These are phyloP conservation scores for Eudasyphora cyanicolor DNA, from an alignment of 2,888 invertebrate species.

Conservation along the genomic window DNA sequence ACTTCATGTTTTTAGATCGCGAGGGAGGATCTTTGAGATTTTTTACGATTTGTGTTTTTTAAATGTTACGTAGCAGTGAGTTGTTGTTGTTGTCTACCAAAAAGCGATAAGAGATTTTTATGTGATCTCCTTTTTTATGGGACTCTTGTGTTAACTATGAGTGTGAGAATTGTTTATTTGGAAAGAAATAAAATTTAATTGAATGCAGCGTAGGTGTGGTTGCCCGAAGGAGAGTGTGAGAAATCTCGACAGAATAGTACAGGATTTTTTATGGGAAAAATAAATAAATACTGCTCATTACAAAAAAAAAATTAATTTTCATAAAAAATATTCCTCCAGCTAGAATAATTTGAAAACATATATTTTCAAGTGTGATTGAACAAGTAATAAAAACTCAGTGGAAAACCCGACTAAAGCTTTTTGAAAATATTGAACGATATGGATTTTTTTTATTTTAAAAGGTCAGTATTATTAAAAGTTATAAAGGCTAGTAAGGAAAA, in stretches of 20 bases:
- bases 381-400: too few relatives aligned
- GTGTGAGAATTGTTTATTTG: constrained; percentile 43
- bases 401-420: too few relatives aligned
- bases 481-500: too few relatives aligned
- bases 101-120: not conserved
- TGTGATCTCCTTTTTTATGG: constrained; percentile 9
- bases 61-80: too few relatives aligned
- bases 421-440: too few relatives aligned
- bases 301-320: too few relatives aligned
- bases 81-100: not conserved
- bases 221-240: not conserved
- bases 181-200: constrained; percentile 12
- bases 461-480: too few relatives aligned
- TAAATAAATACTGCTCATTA: too few relatives aligned
- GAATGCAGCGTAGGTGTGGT: not conserved
- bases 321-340: too few relatives aligned
- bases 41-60: not conserved
- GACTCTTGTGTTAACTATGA: constrained; percentile 31
- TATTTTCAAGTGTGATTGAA: too few relatives aligned
- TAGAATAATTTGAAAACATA: too few relatives aligned
- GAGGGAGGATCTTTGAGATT: constrained; percentile 12
- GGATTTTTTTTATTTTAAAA: too few relatives aligned
- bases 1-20: not conserved
- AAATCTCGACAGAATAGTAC: not conserved
- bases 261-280: not conserved